Conservation (phyloP, 2,113 vertebrate species). For the Bagarius yarrelli region DNA sequence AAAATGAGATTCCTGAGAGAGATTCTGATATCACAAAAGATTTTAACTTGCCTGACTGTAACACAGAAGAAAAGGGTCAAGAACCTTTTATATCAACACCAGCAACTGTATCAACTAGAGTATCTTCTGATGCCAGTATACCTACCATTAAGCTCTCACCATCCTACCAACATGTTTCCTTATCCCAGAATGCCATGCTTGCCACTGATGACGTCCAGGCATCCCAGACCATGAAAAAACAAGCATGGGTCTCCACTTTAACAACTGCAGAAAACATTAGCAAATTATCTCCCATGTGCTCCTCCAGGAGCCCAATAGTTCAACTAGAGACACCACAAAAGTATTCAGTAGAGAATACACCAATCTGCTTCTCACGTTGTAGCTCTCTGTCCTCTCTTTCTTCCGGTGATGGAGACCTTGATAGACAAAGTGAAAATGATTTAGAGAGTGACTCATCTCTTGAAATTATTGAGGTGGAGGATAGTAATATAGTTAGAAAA, state of each 20-base stretch:
- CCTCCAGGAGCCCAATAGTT: conserved; percentile 55
- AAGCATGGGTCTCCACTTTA: conserved; percentile 76
- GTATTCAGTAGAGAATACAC: conserved; percentile 84
- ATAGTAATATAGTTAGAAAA: conserved; percentile 63
- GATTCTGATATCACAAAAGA: conserved; percentile 68
- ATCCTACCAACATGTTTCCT: conserved; percentile 85
- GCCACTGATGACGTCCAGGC: conserved; percentile 67
- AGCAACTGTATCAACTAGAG: conserved; percentile 68
- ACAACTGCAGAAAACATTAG: conserved; percentile 70
- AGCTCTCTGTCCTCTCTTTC: conserved; percentile 94
- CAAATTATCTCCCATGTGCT: conserved; percentile 77
- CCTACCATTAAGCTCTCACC: conserved; percentile 90
- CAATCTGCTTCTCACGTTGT: conserved; percentile 90
- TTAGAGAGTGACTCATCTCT: conserved; percentile 83
- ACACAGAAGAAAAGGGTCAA: conserved; percentile 69
- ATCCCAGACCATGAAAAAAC: conserved; percentile 74
- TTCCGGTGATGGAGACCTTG: conserved; percentile 81
- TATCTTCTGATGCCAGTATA: conserved; percentile 74
- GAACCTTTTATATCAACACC: conserved; percentile 66
- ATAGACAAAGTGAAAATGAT: conserved; percentile 80
- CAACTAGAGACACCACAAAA: conserved; percentile 86
- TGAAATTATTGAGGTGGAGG: conserved; percentile 89
- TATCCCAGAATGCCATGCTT: conserved; percentile 75
- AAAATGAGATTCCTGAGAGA: conserved; percentile 71
- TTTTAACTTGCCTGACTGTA: conserved; percentile 55